phyloP scores from a whole-genome alignment of 2,797 vertebrate genomes.

The Mastacembelus armatus region DNA sequence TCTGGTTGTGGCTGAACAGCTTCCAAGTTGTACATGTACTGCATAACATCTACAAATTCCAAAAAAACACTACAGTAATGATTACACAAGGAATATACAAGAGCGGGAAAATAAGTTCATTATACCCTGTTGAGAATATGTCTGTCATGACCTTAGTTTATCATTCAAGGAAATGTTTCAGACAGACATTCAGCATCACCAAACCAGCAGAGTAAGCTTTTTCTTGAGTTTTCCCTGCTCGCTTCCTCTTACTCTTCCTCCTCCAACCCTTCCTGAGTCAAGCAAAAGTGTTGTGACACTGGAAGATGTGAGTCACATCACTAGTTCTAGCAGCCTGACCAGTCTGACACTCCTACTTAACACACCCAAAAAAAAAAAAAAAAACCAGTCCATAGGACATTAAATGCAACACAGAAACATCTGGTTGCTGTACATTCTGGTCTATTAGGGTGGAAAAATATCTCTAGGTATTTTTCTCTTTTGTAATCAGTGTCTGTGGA shows the following conservation, averaged over 20 bases:
- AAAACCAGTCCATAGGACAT: not conserved
- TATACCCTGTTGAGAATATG: not conserved
- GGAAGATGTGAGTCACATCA: slow-evolving; percentile 50
- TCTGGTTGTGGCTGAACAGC: too few species aligned
- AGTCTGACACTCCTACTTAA: not conserved
- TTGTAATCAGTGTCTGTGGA: too few species aligned
- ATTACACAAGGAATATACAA: too few species aligned
- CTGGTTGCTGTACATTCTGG: not conserved
- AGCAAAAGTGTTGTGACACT: slow-evolving; percentile 27
- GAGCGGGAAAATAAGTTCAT: too few species aligned
- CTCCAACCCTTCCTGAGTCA: slow-evolving; percentile 18
- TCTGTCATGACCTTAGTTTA: slow-evolving; percentile 9
- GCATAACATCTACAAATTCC: too few species aligned
- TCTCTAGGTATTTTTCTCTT: too few species aligned
- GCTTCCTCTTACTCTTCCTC: slow-evolving; percentile 31
- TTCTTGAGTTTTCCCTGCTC: not conserved
- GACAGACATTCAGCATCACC: slow-evolving; percentile 27
- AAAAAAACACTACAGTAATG: too few species aligned
- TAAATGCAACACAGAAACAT: not conserved
- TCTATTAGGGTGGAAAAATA: too few species aligned
- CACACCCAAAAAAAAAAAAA: not conserved
- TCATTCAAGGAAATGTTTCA: slow-evolving; percentile 2
- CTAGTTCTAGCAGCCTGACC: not conserved
- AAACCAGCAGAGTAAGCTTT: slow-evolving; percentile 37
- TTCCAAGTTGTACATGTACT: too few species aligned